phyloP scores from a whole-genome alignment of 1,140 invertebrate species.

The Lamellibrachia luymesi region DNA sequence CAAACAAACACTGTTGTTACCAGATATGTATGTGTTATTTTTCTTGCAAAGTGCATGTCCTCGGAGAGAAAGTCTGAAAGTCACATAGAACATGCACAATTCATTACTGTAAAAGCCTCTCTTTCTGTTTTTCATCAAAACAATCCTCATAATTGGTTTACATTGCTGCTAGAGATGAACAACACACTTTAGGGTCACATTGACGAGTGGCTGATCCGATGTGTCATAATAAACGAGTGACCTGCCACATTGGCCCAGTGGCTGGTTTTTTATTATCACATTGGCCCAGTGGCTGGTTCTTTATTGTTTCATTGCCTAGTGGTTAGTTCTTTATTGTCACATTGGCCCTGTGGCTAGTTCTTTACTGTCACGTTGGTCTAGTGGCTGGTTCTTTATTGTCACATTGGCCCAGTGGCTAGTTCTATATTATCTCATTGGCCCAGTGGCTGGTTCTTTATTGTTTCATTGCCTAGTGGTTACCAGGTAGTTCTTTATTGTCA shows the following conservation, averaged over 20 bases:
- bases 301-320: background rate
- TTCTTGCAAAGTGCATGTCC: background rate
- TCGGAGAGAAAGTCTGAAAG: background rate
- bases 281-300: background rate
- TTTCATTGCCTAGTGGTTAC: too few relatives aligned
- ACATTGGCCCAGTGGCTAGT: too few relatives aligned
- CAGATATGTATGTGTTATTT: background rate
- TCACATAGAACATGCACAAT: background rate
- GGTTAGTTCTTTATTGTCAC: too few relatives aligned
- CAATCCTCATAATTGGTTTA: background rate
- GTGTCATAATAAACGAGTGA: background rate
- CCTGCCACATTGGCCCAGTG: too few relatives aligned
- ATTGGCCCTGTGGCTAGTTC: too few relatives aligned
- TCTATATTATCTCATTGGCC: too few relatives aligned
- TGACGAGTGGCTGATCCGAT: background rate
- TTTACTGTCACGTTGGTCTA: too few relatives aligned
- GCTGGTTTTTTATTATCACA: too few relatives aligned
- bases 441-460: too few relatives aligned
- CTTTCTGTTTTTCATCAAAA: background rate
- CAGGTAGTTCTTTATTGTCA: too few relatives aligned
- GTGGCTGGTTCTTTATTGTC: too few relatives aligned
- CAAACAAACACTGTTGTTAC: background rate
- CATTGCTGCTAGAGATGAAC: background rate
- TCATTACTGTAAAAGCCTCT: background rate
- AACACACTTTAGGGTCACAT: background rate